Base-by-base conservation (phyloP, 1,140 invertebrate species). In the Tenebrio molitor region DNA sequence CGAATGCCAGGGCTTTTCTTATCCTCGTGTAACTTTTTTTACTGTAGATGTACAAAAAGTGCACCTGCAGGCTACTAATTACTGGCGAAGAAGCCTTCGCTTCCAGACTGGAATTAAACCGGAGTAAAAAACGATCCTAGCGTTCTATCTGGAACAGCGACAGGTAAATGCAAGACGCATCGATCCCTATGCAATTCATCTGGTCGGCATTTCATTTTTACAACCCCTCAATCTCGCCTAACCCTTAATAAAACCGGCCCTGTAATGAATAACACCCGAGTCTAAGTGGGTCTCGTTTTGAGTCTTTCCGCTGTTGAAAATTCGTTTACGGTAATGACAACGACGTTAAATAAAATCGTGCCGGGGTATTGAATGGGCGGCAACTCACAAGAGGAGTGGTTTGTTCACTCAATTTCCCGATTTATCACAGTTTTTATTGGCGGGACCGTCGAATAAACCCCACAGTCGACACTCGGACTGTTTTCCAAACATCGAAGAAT, bases 371-470 rank as follows among this genome's bases (percentile, higher is more conserved):
- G 21, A 58, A 58, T 58, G 50, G 50, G 50, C 23, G 50, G 23
- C 44, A 10, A 53, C 46, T 21, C 50, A 58, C 50, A 33, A 33
- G 50, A 25, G 50, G 50, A 58, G 21, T 58, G 50, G 50, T 58
- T 58, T 58, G 50, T 58, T 58, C 50, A 58, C 50, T 58, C 50
- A 58, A 33, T 58, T 58, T 58, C 50, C 50, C 50, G 23, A 58
- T 58, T 58, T 58, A 58, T 58, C 23, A 58, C 50, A 15, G 23
- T 58, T 58, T 50, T 58, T 58, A 58, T 58, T 58, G 50, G 12
- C 10, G 8, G 21, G 19, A 58, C 8, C 12, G 23, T 4, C 0
- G 23, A 29, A 58, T 58, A 58, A 33, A 58, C n/a, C n/a, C n/a
- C n/a, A n/a, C n/a, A n/a, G n/a, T n/a, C n/a, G n/a, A n/a, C n/a